These are phyloP conservation scores for Trichopria drosophilae DNA, from an alignment of 2,888 invertebrate species.

Conservation along the genomic window DNA sequence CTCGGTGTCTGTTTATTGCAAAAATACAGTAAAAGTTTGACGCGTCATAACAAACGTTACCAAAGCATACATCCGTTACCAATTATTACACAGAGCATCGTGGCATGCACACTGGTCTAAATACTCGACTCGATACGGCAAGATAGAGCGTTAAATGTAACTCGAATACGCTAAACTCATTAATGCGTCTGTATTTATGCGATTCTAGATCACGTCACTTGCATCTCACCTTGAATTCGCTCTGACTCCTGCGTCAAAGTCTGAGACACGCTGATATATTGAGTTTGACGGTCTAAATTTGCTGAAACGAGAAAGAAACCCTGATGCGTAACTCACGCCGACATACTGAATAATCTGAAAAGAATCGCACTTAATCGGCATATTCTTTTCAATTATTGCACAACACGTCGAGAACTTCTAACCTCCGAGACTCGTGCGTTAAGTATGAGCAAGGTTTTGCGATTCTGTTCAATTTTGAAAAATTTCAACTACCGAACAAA, in stretches of 20 bases:
- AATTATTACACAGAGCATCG: slow-evolving; percentile 51
- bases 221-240: slow-evolving; percentile 63
- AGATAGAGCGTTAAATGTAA: slow-evolving; percentile 50
- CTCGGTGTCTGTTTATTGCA: slow-evolving; percentile 8
- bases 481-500: too few species aligned
- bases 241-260: slow-evolving; percentile 63
- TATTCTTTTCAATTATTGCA: too few species aligned
- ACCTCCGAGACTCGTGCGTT: too few species aligned
- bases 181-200: too few species aligned
- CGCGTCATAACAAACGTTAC: slow-evolving; percentile 39
- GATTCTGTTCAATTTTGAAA: too few species aligned
- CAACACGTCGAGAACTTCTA: too few species aligned
- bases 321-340: too few species aligned
- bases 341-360: too few species aligned
- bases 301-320: slow-evolving; percentile 63
- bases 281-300: slow-evolving; percentile 63
- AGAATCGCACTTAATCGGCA: too few species aligned
- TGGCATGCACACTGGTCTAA: slow-evolving; percentile 48
- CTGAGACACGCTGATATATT: slow-evolving; percentile 64
- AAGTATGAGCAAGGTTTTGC: too few species aligned
- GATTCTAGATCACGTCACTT: slow-evolving; percentile 55
- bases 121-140: slow-evolving; percentile 46
- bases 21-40: slow-evolving; percentile 13
- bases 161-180: slow-evolving; percentile 52
- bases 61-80: slow-evolving; percentile 48